Evolutionary conservation across 2,113 vertebrate species (phyloP).

Genomic region (Ophiodon elongatus): DNA sequence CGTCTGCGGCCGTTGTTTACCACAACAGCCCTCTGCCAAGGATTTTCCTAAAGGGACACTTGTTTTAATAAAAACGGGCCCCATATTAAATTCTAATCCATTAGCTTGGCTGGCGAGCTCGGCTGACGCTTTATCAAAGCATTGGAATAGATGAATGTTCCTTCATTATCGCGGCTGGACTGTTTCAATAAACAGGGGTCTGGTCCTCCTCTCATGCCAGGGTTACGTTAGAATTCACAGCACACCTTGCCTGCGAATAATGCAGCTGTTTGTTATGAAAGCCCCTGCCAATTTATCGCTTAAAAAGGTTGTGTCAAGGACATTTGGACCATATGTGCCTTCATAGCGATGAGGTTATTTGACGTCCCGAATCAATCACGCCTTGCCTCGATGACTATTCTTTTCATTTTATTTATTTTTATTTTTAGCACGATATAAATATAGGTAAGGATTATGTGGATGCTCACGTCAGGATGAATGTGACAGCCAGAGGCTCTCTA

Average conservation of each 20-base stretch:
- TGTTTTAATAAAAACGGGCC: constrained; percentile 79
- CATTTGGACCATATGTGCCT: constrained; percentile 59
- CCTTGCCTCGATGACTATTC: constrained; percentile 7
- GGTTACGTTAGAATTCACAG: constrained; percentile 46
- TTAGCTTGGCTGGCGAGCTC: constrained; percentile 71
- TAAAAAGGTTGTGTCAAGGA: constrained; percentile 68
- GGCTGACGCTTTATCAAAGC: constrained; percentile 70
- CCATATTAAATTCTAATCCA: constrained; percentile 81
- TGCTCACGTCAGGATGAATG: constrained; percentile 37
- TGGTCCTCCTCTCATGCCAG: constrained; percentile 40
- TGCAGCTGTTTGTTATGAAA: constrained; percentile 60
- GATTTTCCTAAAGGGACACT: constrained; percentile 78
- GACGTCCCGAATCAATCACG: constrained; percentile 45
- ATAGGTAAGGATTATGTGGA: constrained; percentile 40
- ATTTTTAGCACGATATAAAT: constrained; percentile 39
- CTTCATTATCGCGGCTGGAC: constrained; percentile 75
- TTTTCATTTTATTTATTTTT: background rate
- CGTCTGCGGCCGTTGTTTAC: constrained; percentile 72
- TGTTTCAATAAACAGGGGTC: constrained; percentile 63
- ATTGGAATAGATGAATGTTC: constrained; percentile 75
- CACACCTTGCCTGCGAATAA: constrained; percentile 54
- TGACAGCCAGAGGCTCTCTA: constrained; percentile 40
- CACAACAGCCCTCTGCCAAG: constrained; percentile 68
- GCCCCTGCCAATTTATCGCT: constrained; percentile 43
- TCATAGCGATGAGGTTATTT: constrained; percentile 29